Evolutionary conservation across 2,797 vertebrate genomes (phyloP), one percentile per base, ranked within the genome.

Genomic region (Parauchenoglanis ngamensis): DNA sequence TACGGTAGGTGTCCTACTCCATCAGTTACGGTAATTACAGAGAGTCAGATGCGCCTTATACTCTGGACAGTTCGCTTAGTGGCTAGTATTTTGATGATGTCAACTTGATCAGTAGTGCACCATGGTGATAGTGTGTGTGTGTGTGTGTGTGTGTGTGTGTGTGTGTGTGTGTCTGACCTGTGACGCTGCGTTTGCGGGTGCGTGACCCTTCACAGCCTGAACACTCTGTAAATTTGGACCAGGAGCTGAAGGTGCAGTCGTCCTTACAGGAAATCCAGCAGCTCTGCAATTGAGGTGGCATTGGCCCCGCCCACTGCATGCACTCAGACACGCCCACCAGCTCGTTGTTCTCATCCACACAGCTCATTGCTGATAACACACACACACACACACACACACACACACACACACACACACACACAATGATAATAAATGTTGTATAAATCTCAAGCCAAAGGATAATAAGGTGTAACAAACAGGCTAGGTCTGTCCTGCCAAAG

Each of bases 221-320:
- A 87, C 98, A 99, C 0, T 97, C 93, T 0, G 97, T 96, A 89
- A 98, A 99, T 90, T 94, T 97, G 88, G 98, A 98, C 98, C 98
- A 99, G 28, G 96, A 75, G 8, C 97, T 98, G 2, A 99, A 96
- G 0, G 95, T 94, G 92, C 98, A 99, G 94, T 99, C 98, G 1
- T 99, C 97, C 88, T 93, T 97, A 92, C 98, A 99, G 15, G 96
- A 94, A 59, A 97, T 13, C 0, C 89, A 89, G 88, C 98, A 99
- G 65, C 94, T 94, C 90, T 97, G 96, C 15, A 96, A 94, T 40
- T 96, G 95, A 28, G 92, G 49, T 0, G 97, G 98, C 94, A 96
- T 91, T 0, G 95, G 91, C 61, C 95, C 96, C 49, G 96, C 96
- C 96, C 96, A 96, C 28, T 19, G 94, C 90, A 98, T 86, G 90